These are phyloP conservation scores for Siniperca undulata DNA, from an alignment of 2,797 vertebrate species.

Conservation along the genomic window DNA sequence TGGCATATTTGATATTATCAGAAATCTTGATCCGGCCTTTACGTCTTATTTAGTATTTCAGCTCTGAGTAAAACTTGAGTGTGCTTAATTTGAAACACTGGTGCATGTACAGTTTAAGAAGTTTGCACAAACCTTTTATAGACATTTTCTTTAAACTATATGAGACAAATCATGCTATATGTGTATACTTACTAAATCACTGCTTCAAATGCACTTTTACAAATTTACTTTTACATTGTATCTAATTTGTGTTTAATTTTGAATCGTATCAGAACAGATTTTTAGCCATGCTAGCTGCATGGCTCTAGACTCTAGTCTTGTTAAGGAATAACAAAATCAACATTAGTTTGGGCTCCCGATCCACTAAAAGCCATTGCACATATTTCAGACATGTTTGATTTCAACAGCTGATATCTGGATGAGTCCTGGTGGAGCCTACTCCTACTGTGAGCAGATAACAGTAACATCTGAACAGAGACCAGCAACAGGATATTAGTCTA, in stretches of 20 bases:
- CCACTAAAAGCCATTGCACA: neutral
- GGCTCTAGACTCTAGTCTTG: neutral
- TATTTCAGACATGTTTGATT: constrained; percentile 1
- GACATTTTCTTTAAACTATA: neutral
- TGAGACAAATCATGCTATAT: neutral
- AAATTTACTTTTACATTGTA: too few relatives aligned
- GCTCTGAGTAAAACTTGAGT: too few relatives aligned
- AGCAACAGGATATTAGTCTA: constrained; percentile 41
- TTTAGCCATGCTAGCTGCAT: neutral
- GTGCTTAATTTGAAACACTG: too few relatives aligned
- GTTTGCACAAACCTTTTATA: neutral
- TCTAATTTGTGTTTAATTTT: neutral
- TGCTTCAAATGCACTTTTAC: neutral
- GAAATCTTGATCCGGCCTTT: constrained; percentile 24
- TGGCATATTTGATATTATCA: constrained; percentile 38
- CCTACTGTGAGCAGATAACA: neutral
- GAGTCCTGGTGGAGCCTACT: neutral
- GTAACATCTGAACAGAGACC: neutral
- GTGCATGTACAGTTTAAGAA: neutral
- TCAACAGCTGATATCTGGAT: constrained; percentile 5
- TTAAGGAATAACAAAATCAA: neutral
- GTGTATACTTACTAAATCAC: neutral
- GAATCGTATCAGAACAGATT: neutral
- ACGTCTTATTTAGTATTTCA: constrained; percentile 1
- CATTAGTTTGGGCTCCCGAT: neutral